Evolutionary conservation across 2,888 invertebrate species (phyloP).

Genomic region (Fabriciana adippe): DNA sequence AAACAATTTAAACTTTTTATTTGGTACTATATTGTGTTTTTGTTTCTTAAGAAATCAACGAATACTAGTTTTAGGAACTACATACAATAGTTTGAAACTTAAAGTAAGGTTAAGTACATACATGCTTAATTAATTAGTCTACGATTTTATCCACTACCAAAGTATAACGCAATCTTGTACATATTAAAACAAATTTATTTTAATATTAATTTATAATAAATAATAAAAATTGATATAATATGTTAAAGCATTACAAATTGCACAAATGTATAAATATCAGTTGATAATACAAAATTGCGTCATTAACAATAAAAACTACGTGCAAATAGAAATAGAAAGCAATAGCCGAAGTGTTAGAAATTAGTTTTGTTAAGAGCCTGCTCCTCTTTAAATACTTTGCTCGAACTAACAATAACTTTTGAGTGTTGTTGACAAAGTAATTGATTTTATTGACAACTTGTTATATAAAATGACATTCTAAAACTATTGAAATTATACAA

Average conservation of each 20-base stretch:
- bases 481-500: too few species aligned
- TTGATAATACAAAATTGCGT: constrained; percentile 22
- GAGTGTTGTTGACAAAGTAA: too few species aligned
- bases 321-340: constrained; percentile 46
- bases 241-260: too few species aligned
- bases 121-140: constrained; percentile 28
- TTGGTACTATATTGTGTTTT: constrained; percentile 7
- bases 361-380: constrained; percentile 54
- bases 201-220: neutral
- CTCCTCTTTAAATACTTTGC: constrained; percentile 55
- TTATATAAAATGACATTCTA: too few species aligned
- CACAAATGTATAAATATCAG: too few species aligned
- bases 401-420: neutral
- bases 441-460: too few species aligned
- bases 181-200: neutral
- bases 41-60: constrained; percentile 1
- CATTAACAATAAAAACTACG: constrained; percentile 35
- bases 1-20: neutral
- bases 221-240: neutral
- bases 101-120: constrained; percentile 20
- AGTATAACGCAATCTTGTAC: constrained; percentile 12
- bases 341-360: constrained; percentile 53
- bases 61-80: constrained; percentile 12
- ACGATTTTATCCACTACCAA: constrained; percentile 18
- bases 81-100: constrained; percentile 12